A percentile compares a stretch with the other conserved stretches of the same genome.
phyloP scores from a whole-genome alignment of 2,888 invertebrate genomes.

The Synanthedon andrenaeformis region DNA sequence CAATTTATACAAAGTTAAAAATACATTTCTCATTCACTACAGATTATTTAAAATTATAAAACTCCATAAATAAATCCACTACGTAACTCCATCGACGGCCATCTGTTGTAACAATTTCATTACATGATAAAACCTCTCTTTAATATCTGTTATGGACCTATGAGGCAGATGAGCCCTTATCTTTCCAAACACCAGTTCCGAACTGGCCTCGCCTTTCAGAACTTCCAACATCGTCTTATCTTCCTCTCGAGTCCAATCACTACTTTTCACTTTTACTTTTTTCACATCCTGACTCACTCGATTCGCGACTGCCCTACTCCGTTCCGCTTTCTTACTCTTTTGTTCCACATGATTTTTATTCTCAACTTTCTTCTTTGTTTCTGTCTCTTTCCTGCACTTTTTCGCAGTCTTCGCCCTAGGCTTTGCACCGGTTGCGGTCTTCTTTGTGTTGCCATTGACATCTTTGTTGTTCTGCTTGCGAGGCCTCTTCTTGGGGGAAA shows the following conservation, averaged over 20 bases:
- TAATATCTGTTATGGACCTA: conserved; percentile 69
- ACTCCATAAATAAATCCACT: conserved; percentile 18
- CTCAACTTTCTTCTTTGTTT: not conserved
- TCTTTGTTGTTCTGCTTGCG: conserved; percentile 55
- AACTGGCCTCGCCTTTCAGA: conserved; percentile 76
- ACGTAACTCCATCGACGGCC: conserved; percentile 60
- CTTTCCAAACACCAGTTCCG: conserved; percentile 73
- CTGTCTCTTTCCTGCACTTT: conserved; percentile 18
- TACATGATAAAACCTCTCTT: conserved; percentile 71
- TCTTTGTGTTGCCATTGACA: conserved; percentile 51
- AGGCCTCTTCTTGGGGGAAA: conserved; percentile 40
- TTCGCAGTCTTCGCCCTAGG: conserved; percentile 24
- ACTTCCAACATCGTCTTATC: conserved; percentile 84
- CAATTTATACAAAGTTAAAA: conserved; percentile 57
- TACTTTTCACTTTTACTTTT: conserved; percentile 27
- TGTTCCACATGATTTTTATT: not conserved
- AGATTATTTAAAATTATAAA: not conserved
- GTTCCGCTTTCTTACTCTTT: conserved; percentile 20
- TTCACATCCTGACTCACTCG: conserved; percentile 8
- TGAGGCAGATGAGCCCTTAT: conserved; percentile 68
- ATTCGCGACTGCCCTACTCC: conserved; percentile 27
- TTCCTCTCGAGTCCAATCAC: conserved; percentile 82
- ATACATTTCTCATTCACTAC: conserved; percentile 29
- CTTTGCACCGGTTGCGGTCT: conserved; percentile 40
- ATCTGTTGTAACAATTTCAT: conserved; percentile 75